Evolutionary conservation across 2,113 vertebrate genomes (phyloP).

Genomic region (Lichenostomus cassidix): DNA sequence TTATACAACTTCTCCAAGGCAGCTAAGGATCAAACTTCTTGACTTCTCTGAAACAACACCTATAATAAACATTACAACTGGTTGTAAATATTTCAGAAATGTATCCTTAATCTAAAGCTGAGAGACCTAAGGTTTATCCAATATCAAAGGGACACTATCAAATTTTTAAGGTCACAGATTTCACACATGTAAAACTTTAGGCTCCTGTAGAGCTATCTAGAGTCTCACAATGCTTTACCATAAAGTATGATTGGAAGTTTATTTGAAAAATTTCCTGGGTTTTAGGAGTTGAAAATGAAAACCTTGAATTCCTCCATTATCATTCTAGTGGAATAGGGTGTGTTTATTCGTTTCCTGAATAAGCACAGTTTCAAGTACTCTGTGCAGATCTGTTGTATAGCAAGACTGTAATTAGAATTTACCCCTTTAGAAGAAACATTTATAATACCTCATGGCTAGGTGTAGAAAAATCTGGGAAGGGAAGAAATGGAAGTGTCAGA

Average conservation of each 20-base stretch:
- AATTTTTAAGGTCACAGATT: slow-evolving; percentile 28
- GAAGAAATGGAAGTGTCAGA: neutral
- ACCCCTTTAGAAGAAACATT: neutral
- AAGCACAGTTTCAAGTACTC: neutral
- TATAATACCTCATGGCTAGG: neutral
- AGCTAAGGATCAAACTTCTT: slow-evolving; percentile 52
- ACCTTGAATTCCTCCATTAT: neutral
- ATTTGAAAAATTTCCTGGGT: neutral
- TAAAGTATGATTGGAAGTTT: neutral
- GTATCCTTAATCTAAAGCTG: slow-evolving; percentile 24
- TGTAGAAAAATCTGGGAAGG: neutral
- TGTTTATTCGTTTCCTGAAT: neutral
- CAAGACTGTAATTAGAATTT: neutral
- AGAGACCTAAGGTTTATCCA: slow-evolving; percentile 34
- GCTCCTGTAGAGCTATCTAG: neutral
- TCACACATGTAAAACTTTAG: slow-evolving; percentile 16
- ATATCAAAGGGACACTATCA: slow-evolving; percentile 45
- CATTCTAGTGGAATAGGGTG: neutral
- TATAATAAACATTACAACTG: slow-evolving; percentile 41
- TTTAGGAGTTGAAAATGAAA: neutral
- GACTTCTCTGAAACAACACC: slow-evolving; percentile 36
- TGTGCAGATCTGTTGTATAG: neutral
- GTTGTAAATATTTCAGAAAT: slow-evolving; percentile 54
- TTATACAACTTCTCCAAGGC: slow-evolving; percentile 14
- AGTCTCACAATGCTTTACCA: neutral